Conservation (phyloP, 2,888 invertebrate genomes). For the Nycteola revayana region DNA sequence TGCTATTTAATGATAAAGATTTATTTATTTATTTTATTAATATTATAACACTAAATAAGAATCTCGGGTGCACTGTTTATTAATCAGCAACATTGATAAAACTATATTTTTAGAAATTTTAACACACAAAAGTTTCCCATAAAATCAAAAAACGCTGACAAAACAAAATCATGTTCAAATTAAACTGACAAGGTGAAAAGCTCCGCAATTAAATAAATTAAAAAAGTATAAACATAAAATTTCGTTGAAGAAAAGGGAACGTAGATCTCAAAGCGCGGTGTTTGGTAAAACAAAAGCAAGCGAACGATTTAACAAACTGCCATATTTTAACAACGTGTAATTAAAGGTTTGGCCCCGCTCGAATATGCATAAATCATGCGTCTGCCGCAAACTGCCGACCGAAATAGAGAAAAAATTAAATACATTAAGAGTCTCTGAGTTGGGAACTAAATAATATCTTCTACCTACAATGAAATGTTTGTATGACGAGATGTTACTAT, state of each 20-base stretch:
- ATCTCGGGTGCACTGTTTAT: too few species aligned
- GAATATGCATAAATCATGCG: constrained; percentile 81
- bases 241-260: constrained; percentile 55
- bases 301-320: constrained; percentile 80
- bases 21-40: too few species aligned
- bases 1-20: too few species aligned
- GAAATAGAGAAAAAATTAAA: constrained; percentile 82
- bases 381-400: constrained; percentile 79
- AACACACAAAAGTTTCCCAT: constrained; percentile 17
- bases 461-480: constrained; percentile 23
- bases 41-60: too few species aligned
- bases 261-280: constrained; percentile 59
- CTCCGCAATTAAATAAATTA: constrained; percentile 33
- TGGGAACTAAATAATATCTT: constrained; percentile 32
- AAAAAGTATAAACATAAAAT: constrained; percentile 45
- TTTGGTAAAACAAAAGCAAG: constrained; percentile 77
- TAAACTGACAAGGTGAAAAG: constrained; percentile 26
- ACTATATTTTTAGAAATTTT: too few species aligned
- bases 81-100: too few species aligned
- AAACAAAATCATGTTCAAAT: constrained; percentile 12
- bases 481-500: constrained; percentile 9
- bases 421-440: constrained; percentile 70
- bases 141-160: constrained; percentile 8
- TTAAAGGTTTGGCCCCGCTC: constrained; percentile 80
- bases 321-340: constrained; percentile 83